Conservation (phyloP, 2,113 vertebrate species). For the Gymnocephalus cernua region DNA sequence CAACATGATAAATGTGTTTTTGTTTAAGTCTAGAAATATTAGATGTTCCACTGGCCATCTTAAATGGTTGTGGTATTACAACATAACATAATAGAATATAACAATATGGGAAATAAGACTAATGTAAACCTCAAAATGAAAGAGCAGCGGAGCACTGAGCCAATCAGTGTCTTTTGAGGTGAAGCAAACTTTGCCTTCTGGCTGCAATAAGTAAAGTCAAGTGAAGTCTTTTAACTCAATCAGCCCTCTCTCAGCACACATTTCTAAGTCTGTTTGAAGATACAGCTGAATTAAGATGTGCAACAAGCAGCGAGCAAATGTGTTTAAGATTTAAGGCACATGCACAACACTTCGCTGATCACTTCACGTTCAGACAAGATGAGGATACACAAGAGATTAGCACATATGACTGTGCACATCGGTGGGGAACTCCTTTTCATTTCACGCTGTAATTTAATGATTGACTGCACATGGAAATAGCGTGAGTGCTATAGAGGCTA, state of each 20-base stretch:
- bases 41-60: conserved; percentile 6
- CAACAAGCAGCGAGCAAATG: conserved; percentile 33
- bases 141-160: conserved; percentile 5
- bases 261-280: conserved; percentile 77
- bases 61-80: not conserved
- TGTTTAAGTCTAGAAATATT: conserved; percentile 17
- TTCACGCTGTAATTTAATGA: conserved; percentile 52
- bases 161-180: conserved; percentile 20
- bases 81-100: not conserved
- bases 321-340: conserved; percentile 52
- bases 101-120: not conserved
- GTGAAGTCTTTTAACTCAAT: conserved; percentile 57
- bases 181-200: conserved; percentile 34
- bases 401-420: conserved; percentile 22
- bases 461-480: conserved; percentile 44
- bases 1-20: conserved; percentile 40
- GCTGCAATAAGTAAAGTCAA: conserved; percentile 49
- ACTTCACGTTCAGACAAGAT: conserved; percentile 28
- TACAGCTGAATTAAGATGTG: conserved; percentile 64
- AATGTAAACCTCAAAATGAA: not conserved
- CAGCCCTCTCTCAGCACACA: conserved; percentile 47
- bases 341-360: conserved; percentile 25
- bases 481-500: conserved; percentile 31
- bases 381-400: conserved; percentile 20
- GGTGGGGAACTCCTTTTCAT: conserved; percentile 34